phyloP scores from a whole-genome alignment of 2,113 vertebrate genomes.

The Passer domesticus region DNA sequence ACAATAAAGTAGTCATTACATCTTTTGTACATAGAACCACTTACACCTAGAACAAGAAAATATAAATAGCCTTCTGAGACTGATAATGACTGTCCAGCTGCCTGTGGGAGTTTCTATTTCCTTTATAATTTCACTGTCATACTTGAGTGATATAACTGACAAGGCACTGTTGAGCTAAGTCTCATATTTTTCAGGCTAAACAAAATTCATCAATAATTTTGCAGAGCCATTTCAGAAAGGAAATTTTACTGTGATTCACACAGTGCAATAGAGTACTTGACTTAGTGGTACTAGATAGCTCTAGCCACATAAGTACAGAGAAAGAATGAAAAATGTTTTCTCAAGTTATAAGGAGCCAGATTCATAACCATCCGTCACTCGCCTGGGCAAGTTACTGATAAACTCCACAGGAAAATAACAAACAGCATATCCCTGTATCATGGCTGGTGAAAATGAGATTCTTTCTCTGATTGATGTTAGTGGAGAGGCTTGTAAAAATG shows the following conservation, averaged over 20 bases:
- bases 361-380: constrained; percentile 82
- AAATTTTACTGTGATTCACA: constrained; percentile 42
- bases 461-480: constrained; percentile 82
- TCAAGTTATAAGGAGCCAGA: constrained; percentile 72
- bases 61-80: neutral
- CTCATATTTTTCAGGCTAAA: constrained; percentile 27
- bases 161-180: neutral
- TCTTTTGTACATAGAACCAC: neutral
- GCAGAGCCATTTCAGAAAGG: constrained; percentile 41
- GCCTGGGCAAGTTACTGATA: constrained; percentile 79
- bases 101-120: constrained; percentile 24
- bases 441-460: constrained; percentile 83
- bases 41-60: neutral
- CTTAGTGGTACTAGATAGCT: constrained; percentile 60
- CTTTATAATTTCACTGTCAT: constrained; percentile 33
- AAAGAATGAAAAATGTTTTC: constrained; percentile 78
- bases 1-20: neutral
- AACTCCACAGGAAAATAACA: constrained; percentile 80
- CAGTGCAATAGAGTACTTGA: constrained; percentile 48
- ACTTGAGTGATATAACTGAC: constrained; percentile 25
- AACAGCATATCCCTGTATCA: constrained; percentile 73
- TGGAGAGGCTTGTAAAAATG: constrained; percentile 82
- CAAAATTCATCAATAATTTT: constrained; percentile 60
- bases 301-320: constrained; percentile 48
- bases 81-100: neutral